Conservation (phyloP, 2,113 vertebrate species). For the Petroica traversi region DNA sequence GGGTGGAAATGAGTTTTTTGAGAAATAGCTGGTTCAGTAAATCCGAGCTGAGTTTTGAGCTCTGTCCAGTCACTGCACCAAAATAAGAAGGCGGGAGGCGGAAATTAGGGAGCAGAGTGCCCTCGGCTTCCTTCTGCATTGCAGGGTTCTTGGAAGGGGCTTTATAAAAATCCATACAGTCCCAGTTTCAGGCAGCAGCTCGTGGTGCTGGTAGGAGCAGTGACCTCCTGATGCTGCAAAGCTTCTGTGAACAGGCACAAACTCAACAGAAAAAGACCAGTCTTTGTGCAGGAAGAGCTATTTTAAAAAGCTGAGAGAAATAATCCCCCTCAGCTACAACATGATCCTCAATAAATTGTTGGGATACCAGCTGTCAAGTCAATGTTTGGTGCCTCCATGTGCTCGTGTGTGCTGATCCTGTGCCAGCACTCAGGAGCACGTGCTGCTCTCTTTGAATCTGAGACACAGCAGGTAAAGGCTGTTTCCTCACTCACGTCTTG, state of each 20-base stretch:
- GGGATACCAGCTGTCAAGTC: background rate
- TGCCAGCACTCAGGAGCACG: background rate
- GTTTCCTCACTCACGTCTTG: background rate
- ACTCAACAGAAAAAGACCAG: background rate
- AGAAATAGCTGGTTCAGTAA: background rate
- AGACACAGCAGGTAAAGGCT: background rate
- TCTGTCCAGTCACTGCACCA: background rate
- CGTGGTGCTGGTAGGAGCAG: background rate
- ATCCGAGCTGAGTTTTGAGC: background rate
- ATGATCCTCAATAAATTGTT: background rate
- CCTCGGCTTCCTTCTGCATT: background rate
- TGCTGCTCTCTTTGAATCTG: background rate
- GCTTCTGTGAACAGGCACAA: background rate
- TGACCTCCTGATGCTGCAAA: background rate
- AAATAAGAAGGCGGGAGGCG: background rate
- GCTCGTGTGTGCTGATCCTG: background rate
- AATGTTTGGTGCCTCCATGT: background rate
- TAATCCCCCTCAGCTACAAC: background rate
- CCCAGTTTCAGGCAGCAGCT: background rate
- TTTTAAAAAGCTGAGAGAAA: background rate
- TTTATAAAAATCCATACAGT: background rate
- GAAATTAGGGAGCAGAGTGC: background rate
- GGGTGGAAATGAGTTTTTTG: background rate
- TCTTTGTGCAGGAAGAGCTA: background rate
- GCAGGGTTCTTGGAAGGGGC: background rate